Conservation (phyloP, 2,113 vertebrate genomes). For the Hymenochirus boettgeri region DNA sequence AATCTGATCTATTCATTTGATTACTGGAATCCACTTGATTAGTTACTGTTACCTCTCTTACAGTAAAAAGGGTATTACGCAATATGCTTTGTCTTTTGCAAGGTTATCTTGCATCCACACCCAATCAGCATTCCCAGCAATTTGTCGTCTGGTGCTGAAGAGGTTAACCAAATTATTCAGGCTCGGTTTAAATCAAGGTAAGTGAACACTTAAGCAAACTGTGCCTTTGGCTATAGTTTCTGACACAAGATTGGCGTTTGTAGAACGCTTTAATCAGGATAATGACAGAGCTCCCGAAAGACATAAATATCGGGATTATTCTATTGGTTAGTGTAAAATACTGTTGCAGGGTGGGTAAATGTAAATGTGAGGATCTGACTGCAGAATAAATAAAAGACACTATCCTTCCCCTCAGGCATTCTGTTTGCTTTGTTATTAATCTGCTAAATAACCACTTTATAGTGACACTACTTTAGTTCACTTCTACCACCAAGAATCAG, state of each 20-base stretch:
- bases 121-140: background rate
- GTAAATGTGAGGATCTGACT: background rate
- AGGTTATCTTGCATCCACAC: background rate
- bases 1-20: too few relatives aligned
- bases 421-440: background rate
- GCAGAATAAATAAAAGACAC: background rate
- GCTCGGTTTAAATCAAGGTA: background rate
- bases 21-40: too few relatives aligned
- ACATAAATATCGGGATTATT: background rate
- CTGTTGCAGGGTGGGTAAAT: background rate
- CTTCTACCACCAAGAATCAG: too few relatives aligned
- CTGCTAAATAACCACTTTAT: background rate
- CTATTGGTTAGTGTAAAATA: conserved; percentile 2
- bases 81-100: too few relatives aligned
- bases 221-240: background rate
- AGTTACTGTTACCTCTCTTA: too few relatives aligned
- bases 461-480: too few relatives aligned
- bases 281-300: background rate
- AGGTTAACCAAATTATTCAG: background rate
- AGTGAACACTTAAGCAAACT: background rate
- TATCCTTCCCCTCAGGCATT: background rate
- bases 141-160: background rate
- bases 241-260: background rate
- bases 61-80: too few relatives aligned
- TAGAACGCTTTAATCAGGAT: conserved; percentile 1